These are phyloP conservation scores for Beris chalybata DNA, from an alignment of 2,888 invertebrate species.

Conservation along the genomic window DNA sequence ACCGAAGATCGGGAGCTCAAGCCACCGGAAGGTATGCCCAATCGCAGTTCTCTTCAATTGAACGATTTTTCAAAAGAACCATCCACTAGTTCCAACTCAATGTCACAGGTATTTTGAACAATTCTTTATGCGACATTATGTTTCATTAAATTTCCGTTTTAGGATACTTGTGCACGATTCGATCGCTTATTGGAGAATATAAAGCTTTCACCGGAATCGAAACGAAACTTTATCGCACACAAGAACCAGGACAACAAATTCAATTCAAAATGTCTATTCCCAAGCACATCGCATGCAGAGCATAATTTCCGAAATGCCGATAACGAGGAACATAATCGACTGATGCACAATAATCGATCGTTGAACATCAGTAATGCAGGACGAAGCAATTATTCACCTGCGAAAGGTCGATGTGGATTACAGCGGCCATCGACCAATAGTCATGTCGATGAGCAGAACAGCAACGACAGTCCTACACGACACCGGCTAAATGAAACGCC, in stretches of 20 bases:
- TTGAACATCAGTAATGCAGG: not conserved
- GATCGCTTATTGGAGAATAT: constrained; percentile 39
- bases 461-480: not conserved
- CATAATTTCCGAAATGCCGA: not conserved
- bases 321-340: not conserved
- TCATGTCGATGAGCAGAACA: not conserved
- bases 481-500: not conserved
- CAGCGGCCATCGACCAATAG: not conserved
- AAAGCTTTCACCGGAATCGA: constrained; percentile 36
- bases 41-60: not conserved
- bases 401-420: too few relatives aligned
- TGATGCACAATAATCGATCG: constrained; percentile 7
- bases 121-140: not conserved
- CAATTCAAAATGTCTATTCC: constrained; percentile 1
- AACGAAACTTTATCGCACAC: not conserved
- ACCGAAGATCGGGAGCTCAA: constrained; percentile 38
- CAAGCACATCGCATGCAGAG: not conserved
- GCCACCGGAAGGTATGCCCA: constrained; percentile 19
- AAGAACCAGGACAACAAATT: not conserved
- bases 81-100: too few relatives aligned
- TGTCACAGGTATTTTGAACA: not conserved
- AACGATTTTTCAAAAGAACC: not conserved
- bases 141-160: not conserved
- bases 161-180: constrained; percentile 38
- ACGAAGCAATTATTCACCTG: not conserved